phyloP scores from a whole-genome alignment of 2,797 vertebrate species.

The Thamnophis elegans region DNA sequence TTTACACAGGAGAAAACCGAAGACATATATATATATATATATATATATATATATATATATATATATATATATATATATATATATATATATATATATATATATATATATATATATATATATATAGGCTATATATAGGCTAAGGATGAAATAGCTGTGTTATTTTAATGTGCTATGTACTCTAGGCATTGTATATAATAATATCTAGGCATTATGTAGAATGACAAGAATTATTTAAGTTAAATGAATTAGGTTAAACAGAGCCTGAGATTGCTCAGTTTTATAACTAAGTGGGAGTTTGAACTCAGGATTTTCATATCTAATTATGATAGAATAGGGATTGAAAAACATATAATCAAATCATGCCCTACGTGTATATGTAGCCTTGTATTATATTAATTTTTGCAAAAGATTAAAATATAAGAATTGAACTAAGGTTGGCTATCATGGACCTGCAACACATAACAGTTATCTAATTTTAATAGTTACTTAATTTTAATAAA shows the following conservation, averaged over 20 bases:
- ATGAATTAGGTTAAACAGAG: background rate
- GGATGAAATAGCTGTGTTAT: background rate
- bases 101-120: too few species aligned
- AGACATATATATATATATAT: too few species aligned
- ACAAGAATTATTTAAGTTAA: background rate
- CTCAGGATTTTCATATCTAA: background rate
- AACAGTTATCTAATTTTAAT: background rate
- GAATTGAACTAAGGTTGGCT: background rate
- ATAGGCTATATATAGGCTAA: background rate
- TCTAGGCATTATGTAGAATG: background rate
- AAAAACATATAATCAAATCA: background rate
- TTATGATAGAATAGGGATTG: background rate
- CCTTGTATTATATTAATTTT: background rate
- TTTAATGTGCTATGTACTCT: background rate
- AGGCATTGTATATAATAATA: background rate
- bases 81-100: too few species aligned
- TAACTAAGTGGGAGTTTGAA: background rate
- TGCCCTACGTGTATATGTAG: background rate
- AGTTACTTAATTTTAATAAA: background rate
- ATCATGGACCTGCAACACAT: background rate
- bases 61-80: too few species aligned
- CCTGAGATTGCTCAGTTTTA: background rate
- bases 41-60: too few species aligned
- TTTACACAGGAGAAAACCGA: too few species aligned
- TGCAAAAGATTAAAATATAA: background rate